Evolutionary conservation across 2,113 vertebrate genomes (phyloP).

Genomic region (Paralichthys olivaceus): DNA sequence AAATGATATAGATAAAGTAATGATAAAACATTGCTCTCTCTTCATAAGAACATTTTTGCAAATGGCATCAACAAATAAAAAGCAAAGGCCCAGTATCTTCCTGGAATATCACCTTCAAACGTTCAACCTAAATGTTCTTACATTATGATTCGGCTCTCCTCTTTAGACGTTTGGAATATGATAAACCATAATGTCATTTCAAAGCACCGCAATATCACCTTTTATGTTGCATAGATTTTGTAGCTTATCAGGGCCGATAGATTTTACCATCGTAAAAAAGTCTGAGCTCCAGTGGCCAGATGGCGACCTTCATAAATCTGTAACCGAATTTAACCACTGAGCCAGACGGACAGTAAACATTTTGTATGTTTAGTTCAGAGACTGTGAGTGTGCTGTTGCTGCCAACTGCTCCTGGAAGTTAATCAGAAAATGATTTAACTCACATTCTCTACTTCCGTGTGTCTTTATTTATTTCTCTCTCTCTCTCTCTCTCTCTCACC

Average conservation of each 20-base stretch:
- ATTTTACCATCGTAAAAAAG: neutral
- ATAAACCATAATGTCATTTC: neutral
- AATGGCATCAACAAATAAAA: too few relatives aligned
- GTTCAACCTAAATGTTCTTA: neutral
- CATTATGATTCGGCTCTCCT: neutral
- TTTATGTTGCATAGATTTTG: neutral
- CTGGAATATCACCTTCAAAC: neutral
- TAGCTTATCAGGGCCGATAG: neutral
- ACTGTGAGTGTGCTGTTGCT: neutral
- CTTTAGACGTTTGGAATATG: too few relatives aligned
- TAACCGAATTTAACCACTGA: conserved; percentile 1
- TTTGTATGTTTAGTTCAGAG: conserved; percentile 8
- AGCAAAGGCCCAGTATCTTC: neutral
- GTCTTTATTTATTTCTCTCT: neutral
- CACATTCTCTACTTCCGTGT: neutral
- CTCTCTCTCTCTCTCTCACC: neutral
- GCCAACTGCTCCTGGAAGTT: neutral
- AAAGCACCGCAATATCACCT: neutral
- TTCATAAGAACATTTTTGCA: too few relatives aligned
- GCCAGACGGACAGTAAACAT: conserved; percentile 9
- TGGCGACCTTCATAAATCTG: neutral
- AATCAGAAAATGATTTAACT: neutral
- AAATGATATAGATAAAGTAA: too few relatives aligned
- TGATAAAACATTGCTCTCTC: too few relatives aligned
- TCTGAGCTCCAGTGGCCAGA: neutral